These are phyloP conservation scores for Sardinella longiceps DNA, from an alignment of 2,797 vertebrate genomes.

Conservation along the genomic window DNA sequence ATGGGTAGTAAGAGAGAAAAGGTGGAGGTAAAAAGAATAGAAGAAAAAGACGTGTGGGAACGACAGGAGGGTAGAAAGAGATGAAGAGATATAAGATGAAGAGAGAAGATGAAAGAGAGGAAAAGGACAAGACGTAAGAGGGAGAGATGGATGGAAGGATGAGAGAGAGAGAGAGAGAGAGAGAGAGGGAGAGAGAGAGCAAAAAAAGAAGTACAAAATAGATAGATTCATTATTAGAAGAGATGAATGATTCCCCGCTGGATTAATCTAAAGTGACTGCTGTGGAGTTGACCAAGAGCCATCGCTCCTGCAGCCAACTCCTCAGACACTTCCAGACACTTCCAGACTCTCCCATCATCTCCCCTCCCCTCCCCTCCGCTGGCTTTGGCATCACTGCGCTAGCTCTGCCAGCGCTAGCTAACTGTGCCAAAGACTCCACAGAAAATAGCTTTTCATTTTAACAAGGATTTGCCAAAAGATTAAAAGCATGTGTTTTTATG, in stretches of 20 bases:
- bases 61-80: background rate
- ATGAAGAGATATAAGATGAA: background rate
- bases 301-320: background rate
- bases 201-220: too few species aligned
- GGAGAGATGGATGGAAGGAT: slow-evolving; percentile 15
- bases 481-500: too few species aligned
- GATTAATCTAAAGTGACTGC: background rate
- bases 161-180: background rate
- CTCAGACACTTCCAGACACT: background rate
- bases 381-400: too few species aligned
- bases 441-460: too few species aligned
- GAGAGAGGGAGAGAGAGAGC: background rate
- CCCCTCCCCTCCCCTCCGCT: too few species aligned
- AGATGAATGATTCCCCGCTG: background rate
- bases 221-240: too few species aligned
- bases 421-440: too few species aligned
- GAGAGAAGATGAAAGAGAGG: background rate
- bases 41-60: slow-evolving; percentile 45
- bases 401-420: too few species aligned
- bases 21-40: background rate
- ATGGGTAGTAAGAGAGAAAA: background rate
- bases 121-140: too few species aligned
- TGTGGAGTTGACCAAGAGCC: background rate
- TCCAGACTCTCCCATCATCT: background rate
- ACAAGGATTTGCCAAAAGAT: too few species aligned